Evolutionary conservation across 2,113 vertebrate species (phyloP).

Genomic region (Rhinolophus sinicus): DNA sequence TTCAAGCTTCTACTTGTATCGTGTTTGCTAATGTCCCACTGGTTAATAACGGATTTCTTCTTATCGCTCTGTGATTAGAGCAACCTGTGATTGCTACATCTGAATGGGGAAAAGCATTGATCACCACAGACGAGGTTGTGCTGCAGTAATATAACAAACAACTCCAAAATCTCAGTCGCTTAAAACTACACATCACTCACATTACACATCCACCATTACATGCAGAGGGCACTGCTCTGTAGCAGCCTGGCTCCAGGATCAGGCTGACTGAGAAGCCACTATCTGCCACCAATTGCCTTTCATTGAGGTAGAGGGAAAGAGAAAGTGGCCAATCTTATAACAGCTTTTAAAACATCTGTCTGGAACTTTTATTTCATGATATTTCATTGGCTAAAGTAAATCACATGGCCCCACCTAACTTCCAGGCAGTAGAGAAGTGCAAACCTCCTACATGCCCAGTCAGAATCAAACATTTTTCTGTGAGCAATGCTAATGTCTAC

Average conservation of each 20-base stretch:
- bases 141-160: neutral
- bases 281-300: neutral
- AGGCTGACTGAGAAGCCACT: neutral
- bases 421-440: neutral
- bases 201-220: neutral
- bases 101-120: neutral
- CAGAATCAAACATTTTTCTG: neutral
- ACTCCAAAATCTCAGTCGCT: neutral
- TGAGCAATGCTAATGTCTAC: neutral
- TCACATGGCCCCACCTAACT: neutral
- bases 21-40: neutral
- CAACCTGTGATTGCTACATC: neutral
- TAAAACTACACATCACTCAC: neutral
- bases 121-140: neutral
- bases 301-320: neutral
- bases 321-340: neutral
- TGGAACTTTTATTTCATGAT: neutral
- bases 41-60: neutral
- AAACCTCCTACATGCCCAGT: neutral
- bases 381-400: neutral
- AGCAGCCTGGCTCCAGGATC: neutral
- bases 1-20: neutral
- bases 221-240: neutral
- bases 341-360: neutral
- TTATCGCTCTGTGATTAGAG: neutral